Percentiles rank a stretch among this genome's conserved stretches.
Conservation (phyloP, 92 coral and sea anemone genomes). For the Porites evermanni region DNA sequence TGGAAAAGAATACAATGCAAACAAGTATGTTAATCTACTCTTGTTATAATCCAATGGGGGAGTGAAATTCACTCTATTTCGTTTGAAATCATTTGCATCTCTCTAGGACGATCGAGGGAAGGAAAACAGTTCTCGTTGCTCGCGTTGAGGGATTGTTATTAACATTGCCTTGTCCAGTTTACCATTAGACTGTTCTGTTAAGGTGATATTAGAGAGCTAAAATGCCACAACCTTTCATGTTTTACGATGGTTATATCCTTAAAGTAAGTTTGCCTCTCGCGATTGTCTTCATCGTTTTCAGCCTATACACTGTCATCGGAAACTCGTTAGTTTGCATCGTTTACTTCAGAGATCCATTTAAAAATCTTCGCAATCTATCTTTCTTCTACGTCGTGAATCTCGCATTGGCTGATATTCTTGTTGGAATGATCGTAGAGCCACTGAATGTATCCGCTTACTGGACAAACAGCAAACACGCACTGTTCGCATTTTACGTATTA, state of each 20-base stretch:
- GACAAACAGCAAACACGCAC: slow-evolving; percentile 54
- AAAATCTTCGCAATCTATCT: slow-evolving; percentile 69
- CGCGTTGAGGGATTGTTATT: not conserved
- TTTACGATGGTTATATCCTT: slow-evolving; percentile 79
- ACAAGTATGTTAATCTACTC: slow-evolving; percentile 9
- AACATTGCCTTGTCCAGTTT: not conserved
- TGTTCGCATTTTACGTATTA: slow-evolving; percentile 70
- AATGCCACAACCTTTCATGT: slow-evolving; percentile 67
- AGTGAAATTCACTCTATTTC: not conserved
- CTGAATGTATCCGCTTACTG: slow-evolving; percentile 82
- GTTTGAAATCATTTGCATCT: not conserved
- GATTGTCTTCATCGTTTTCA: slow-evolving; percentile 64
- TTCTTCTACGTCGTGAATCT: slow-evolving; percentile 77
- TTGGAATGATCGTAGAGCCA: slow-evolving; percentile 79
- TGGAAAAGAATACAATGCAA: not conserved
- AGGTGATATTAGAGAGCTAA: not conserved
- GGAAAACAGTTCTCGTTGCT: not conserved
- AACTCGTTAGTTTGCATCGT: slow-evolving; percentile 72
- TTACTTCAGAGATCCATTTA: slow-evolving; percentile 73
- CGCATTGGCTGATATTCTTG: slow-evolving; percentile 75
- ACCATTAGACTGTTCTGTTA: not conserved
- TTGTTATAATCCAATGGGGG: not conserved
- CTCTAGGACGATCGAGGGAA: no score
- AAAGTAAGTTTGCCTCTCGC: slow-evolving; percentile 67
- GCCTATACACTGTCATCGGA: slow-evolving; percentile 77